A percentile compares a stretch with the other conserved stretches of the same genome.
Evolutionary conservation across 1,140 invertebrate species (phyloP).

Genomic region (Trichonephila inaurata): DNA sequence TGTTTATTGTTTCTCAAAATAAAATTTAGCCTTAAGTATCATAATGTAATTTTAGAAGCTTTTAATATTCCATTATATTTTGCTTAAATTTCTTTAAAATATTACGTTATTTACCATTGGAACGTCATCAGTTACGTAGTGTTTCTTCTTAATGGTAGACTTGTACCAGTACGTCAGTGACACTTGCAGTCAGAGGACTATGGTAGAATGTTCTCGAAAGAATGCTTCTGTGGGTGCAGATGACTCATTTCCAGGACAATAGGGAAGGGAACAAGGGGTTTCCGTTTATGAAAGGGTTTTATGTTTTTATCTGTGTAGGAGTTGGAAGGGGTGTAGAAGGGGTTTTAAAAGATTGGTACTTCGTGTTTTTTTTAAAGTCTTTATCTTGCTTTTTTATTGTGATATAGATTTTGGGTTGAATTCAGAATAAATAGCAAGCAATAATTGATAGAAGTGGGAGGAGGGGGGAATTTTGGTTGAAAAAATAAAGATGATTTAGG

Average conservation of each 20-base stretch:
- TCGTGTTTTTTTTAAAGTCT: not conserved
- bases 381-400: not conserved
- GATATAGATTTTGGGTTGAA: not conserved
- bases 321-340: not conserved
- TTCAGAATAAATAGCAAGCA: not conserved
- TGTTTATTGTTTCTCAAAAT: no score
- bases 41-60: no score
- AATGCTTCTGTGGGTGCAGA: conserved; percentile 11
- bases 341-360: conserved; percentile 1
- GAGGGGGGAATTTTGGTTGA: not conserved
- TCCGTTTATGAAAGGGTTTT: conserved; percentile 47
- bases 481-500: not conserved
- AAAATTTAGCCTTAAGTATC: no score
- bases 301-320: conserved; percentile 49
- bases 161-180: conserved; percentile 6
- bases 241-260: conserved; percentile 58
- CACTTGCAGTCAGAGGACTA: not conserved
- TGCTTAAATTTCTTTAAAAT: no score
- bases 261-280: conserved; percentile 21
- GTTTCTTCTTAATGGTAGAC: not conserved
- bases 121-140: no score
- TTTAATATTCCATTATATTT: no score
- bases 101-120: no score
- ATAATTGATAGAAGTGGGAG: not conserved
- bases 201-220: not conserved